Percentiles rank a stretch among this genome's conserved stretches.
These are phyloP conservation scores for Leptinotarsa haldemani DNA, from an alignment of 2,888 invertebrate genomes.

Conservation along the genomic window DNA sequence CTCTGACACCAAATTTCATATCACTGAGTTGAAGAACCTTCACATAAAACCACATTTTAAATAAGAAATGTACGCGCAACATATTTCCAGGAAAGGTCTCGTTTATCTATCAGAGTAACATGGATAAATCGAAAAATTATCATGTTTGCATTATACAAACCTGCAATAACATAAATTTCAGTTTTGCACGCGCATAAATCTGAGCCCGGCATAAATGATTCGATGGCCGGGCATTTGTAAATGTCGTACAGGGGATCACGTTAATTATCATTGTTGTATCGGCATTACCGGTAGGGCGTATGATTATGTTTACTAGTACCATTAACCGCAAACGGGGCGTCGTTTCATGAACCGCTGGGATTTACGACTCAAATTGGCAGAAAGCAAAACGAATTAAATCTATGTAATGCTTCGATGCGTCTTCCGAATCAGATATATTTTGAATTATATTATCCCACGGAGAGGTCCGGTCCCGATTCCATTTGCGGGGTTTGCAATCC, in stretches of 20 bases:
- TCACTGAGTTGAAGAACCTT: too few species aligned
- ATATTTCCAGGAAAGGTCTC: background rate
- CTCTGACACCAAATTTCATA: too few species aligned
- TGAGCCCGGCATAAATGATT: constrained; percentile 47
- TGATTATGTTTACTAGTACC: constrained; percentile 20
- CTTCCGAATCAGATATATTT: constrained; percentile 11
- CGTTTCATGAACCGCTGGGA: constrained; percentile 17
- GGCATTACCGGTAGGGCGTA: constrained; percentile 20
- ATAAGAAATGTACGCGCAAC: background rate
- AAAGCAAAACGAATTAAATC: constrained; percentile 11
- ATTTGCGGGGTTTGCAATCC: background rate
- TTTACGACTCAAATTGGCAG: constrained; percentile 16
- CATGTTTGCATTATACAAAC: constrained; percentile 7
- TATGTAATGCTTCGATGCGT: background rate
- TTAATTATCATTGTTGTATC: constrained; percentile 35
- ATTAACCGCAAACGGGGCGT: constrained; percentile 18
- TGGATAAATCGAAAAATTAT: constrained; percentile 25
- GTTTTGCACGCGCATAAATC: constrained; percentile 33
- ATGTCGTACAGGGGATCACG: constrained; percentile 31
- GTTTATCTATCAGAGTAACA: background rate
- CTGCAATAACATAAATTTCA: constrained; percentile 28
- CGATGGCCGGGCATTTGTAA: constrained; percentile 48
- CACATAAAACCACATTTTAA: too few species aligned
- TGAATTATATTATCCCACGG: background rate
- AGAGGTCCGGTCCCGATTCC: background rate